Conservation (phyloP, 2,797 vertebrate species). For the Acipenser oxyrinchus region DNA sequence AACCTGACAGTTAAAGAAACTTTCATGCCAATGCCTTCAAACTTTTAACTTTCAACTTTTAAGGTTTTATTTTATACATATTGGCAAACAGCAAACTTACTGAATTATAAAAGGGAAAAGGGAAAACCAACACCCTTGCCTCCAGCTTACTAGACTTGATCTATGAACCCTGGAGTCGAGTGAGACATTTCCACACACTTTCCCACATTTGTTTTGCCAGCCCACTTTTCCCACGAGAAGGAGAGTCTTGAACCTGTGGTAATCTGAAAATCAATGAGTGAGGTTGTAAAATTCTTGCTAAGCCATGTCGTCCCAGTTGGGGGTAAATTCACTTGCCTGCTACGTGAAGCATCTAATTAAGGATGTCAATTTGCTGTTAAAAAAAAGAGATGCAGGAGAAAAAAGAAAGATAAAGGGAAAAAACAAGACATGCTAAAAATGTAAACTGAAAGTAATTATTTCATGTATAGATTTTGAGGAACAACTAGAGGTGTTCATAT, state of each 20-base stretch:
- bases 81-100: conserved; percentile 26
- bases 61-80: conserved; percentile 19
- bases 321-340: conserved; percentile 80
- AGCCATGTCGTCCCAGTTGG: conserved; percentile 85
- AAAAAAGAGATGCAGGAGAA: conserved; percentile 36
- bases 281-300: conserved; percentile 88
- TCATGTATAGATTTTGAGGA: no score
- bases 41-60: neutral
- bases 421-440: no score
- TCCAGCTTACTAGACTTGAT: conserved; percentile 44
- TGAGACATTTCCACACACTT: conserved; percentile 58
- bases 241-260: conserved; percentile 76
- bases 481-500: no score
- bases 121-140: conserved; percentile 35
- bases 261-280: conserved; percentile 92
- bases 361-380: conserved; percentile 59
- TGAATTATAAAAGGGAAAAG: conserved; percentile 26
- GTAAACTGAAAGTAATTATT: no score
- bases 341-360: conserved; percentile 76
- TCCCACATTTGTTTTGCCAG: conserved; percentile 73
- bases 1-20: no score
- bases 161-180: conserved; percentile 51
- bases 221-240: conserved; percentile 60
- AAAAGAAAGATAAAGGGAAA: neutral
- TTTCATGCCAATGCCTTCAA: no score